Conservation (phyloP, 2,113 vertebrate genomes). For the Cyanoliseus patagonus region DNA sequence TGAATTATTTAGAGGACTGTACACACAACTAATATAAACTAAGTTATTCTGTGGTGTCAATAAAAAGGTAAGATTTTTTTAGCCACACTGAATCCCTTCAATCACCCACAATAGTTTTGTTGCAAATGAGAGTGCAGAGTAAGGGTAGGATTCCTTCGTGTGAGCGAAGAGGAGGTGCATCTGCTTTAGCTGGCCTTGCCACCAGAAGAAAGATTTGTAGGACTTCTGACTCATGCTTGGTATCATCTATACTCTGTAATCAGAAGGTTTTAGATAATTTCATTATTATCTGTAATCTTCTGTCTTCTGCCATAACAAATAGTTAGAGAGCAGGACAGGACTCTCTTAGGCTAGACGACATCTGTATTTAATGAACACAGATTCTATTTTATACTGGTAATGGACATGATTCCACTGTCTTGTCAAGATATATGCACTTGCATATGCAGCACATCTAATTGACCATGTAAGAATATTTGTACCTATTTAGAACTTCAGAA, state of each 20-base stretch:
- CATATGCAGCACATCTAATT: neutral
- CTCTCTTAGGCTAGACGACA: neutral
- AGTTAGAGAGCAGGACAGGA: neutral
- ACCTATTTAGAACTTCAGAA: neutral
- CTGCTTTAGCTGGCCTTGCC: neutral
- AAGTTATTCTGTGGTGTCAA: neutral
- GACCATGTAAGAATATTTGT: neutral
- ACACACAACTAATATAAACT: neutral
- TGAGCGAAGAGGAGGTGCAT: neutral
- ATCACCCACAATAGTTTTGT: neutral
- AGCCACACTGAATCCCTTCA: neutral
- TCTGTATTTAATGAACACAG: neutral
- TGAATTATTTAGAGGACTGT: neutral
- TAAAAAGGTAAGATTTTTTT: neutral
- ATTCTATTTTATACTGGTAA: neutral
- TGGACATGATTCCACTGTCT: neutral
- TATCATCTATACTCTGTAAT: neutral
- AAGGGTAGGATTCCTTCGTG: neutral
- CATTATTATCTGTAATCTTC: neutral
- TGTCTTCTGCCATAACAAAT: neutral
- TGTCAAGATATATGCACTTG: neutral
- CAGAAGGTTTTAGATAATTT: neutral
- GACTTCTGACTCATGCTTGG: neutral
- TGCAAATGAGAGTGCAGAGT: neutral
- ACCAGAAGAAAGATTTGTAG: neutral